Evolutionary conservation across 2,113 vertebrate species (phyloP).

Genomic region (Tauraco erythrolophus): DNA sequence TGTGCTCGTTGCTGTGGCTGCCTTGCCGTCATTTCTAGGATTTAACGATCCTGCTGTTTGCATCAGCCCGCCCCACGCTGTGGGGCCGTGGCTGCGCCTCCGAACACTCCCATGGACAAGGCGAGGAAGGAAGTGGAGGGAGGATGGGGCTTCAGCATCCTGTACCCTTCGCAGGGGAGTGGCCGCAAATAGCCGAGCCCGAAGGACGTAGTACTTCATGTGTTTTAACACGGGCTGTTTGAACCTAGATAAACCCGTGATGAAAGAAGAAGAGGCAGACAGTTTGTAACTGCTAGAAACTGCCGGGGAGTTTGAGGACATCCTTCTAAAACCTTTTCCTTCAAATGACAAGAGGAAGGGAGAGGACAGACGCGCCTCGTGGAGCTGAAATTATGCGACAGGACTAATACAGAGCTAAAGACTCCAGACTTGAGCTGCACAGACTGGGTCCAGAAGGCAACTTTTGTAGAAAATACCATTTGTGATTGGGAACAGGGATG

Average conservation of each 20-base stretch:
- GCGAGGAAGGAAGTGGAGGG: constrained; percentile 83
- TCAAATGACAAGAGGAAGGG: constrained; percentile 12
- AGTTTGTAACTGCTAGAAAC: not conserved
- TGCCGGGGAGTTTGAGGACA: not conserved
- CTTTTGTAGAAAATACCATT: not conserved
- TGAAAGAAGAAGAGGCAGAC: not conserved
- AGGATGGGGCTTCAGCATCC: constrained; percentile 81
- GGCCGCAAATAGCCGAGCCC: constrained; percentile 48
- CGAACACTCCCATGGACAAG: constrained; percentile 76
- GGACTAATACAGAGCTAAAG: not conserved
- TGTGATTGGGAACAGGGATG: not conserved
- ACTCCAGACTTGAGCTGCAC: not conserved
- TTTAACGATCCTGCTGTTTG: constrained; percentile 18
- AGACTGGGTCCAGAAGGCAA: not conserved
- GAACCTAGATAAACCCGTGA: constrained; percentile 32
- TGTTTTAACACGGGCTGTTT: constrained; percentile 36
- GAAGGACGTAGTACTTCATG: constrained; percentile 24
- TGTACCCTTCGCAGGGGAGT: constrained; percentile 75
- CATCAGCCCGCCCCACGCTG: not conserved
- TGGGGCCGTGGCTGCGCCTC: not conserved
- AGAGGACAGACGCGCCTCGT: not conserved
- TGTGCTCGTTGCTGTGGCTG: not conserved
- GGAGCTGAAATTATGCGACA: constrained; percentile 1
- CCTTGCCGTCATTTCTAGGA: constrained; percentile 24
- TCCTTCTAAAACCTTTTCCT: constrained; percentile 15